Base-by-base conservation (phyloP, 2,797 vertebrate species). In the Orientallactaga sibirica region DNA sequence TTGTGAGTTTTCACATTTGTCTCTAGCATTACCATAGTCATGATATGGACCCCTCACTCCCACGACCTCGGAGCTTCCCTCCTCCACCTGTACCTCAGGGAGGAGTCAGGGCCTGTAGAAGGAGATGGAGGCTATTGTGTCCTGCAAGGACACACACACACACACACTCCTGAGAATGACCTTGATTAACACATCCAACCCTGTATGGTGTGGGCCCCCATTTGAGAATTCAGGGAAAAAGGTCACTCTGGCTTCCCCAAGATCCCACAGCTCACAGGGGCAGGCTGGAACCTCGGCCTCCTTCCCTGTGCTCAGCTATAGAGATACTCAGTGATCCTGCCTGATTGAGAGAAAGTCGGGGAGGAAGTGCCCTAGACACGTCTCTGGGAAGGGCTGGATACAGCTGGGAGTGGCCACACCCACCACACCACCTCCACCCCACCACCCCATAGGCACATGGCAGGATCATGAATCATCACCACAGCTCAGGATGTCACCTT, bases 111-210 rank as follows among this genome's bases (percentile, higher is more conserved):
- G 55, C 55, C 55, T 12, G 55, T 16, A 2, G 55, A 58, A 58
- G 55, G 16, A 58, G 10, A 16, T 16, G 55, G 55, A 58, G 62
- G 24, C 62, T 22, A 16, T 22, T 37, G 77, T 37, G n/a, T 1
- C 55, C 55, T 15, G 12, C 22, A 52, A 52, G 52, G 52, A 16
- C 33, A 37, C 33, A 37, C 33, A 37, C 33, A 37, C 33, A 37
- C 41, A 7, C 29, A 15, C 7, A n/a, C 61, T 58, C 25, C 33
- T 0, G 0, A 33, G 33, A 70, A 22, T 0, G 4, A 88, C 74
- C 12, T 52, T 62, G 0, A 2, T 22, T 29, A 11, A 22, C 18
- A 12, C 33, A 33, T 10, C 11, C 14, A 68, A 2, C 61, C 52
- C 68, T n/a, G 15, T 7, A 0, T 4, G 41, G n/a, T 48, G 41